Evolutionary conservation across 92 coral and sea anemone species (phyloP).

Genomic region (Epizoanthus ramosus): DNA sequence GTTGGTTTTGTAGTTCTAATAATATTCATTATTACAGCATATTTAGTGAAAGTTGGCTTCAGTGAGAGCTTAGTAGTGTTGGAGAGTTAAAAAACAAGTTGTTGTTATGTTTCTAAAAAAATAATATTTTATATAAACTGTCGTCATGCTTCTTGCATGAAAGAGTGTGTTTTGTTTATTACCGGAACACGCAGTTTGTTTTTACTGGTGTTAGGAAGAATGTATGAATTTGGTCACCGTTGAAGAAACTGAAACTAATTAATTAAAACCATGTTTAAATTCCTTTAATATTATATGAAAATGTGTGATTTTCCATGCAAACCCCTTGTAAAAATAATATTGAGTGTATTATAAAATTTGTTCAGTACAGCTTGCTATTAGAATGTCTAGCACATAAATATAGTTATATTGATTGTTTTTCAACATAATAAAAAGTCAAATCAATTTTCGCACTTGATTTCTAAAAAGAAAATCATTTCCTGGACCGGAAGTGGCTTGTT

Average conservation of each 20-base stretch:
- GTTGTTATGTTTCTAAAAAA: background rate
- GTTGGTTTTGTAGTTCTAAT: constrained; percentile 1
- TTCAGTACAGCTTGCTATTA: constrained; percentile 1
- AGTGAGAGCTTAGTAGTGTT: background rate
- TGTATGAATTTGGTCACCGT: background rate
- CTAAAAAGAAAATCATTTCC: constrained; percentile 3
- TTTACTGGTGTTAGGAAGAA: background rate
- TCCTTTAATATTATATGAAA: background rate
- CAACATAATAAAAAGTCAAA: constrained; percentile 6
- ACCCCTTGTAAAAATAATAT: constrained; percentile 13
- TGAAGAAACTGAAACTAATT: constrained; percentile 2
- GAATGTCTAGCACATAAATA: background rate
- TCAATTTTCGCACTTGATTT: constrained; percentile 1
- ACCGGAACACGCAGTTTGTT: background rate
- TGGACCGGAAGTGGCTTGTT: background rate
- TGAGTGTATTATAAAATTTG: background rate
- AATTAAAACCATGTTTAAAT: background rate
- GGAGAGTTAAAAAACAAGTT: background rate
- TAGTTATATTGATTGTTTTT: background rate
- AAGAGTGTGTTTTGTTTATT: too few relatives aligned
- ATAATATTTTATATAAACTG: too few relatives aligned
- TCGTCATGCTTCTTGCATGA: background rate
- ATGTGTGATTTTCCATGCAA: constrained; percentile 5
- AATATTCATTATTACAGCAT: constrained; percentile 10
- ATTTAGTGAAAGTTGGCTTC: background rate